Conservation (phyloP, 2,113 vertebrate genomes). For the Mirounga angustirostris region DNA sequence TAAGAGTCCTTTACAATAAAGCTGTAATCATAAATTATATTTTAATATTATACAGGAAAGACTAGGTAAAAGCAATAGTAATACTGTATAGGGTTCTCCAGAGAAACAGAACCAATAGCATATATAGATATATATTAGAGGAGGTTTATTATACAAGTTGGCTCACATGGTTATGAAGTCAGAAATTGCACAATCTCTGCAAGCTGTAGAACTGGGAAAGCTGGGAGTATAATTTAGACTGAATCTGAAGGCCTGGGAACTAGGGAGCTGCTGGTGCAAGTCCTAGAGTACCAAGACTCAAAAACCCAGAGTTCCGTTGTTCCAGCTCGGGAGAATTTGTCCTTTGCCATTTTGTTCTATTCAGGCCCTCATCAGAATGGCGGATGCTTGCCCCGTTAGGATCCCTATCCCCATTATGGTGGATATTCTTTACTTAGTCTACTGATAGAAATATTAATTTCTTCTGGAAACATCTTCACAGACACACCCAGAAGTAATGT, state of each 20-base stretch:
- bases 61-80: neutral
- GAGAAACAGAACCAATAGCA: neutral
- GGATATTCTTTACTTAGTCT: neutral
- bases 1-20: neutral
- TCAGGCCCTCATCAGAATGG: neutral
- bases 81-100: neutral
- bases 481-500: neutral
- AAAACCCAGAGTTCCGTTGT: neutral
- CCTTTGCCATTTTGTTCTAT: neutral
- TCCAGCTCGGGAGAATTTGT: neutral
- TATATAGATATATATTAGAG: neutral
- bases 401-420: neutral
- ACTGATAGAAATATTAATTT: neutral
- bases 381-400: neutral
- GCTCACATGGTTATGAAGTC: neutral
- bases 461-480: neutral
- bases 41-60: neutral
- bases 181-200: neutral
- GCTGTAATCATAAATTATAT: slow-evolving; percentile 3
- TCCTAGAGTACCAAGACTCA: neutral
- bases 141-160: neutral
- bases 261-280: neutral
- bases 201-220: neutral
- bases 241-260: neutral
- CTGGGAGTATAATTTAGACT: neutral